Base-by-base conservation (phyloP, 2,888 invertebrate species). In the Morinoia aosen region DNA sequence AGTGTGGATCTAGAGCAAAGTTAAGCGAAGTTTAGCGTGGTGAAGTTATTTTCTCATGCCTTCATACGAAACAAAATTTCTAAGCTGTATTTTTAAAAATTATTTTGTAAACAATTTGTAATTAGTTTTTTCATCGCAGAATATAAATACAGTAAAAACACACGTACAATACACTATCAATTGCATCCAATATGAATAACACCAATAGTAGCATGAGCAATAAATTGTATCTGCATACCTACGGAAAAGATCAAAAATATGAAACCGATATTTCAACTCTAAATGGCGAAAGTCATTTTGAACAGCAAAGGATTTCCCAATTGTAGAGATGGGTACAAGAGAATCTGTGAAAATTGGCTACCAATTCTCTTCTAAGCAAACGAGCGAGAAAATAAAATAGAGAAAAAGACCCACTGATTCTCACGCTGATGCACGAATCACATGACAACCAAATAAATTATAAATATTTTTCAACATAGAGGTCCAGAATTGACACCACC, bases 1-100 rank as follows among this genome's bases (percentile, higher is more conserved):
- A 57, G 98, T 98, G 97, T 99, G 98, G 48, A 96, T 95, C 96
- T 96, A 58, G 76, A 14, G 57, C 48, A 95, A 96, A 25, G 90
- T 33, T 58, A 40, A 90, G 16, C 48, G 91, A 96, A 25, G 90
- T 33, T 58, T 14, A 90, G 0, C 25, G 33, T 33, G 10, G 3
- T 58, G 33, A 93, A 93, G n/a, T 58, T 93, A 93, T 39, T 91
- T 56, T 95, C 40, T 57, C 64, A 56, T 76, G 58, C 58, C 33
- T 58, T 25, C 3, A 33, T 93, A n/a, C 58, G 93, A 93, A 48
- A 25, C 25, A 76, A 76, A 76, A 76, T 8, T 76, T 76, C 33
- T 33, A 33, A 76, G 25, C 12, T 76, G 19, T 76, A 19, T 76
- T 33, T 76, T 10, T 16, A 14, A 61, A 76, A 33, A 25, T 76